Base-by-base conservation (phyloP, 2,797 vertebrate genomes). In the Chromis chromis region DNA sequence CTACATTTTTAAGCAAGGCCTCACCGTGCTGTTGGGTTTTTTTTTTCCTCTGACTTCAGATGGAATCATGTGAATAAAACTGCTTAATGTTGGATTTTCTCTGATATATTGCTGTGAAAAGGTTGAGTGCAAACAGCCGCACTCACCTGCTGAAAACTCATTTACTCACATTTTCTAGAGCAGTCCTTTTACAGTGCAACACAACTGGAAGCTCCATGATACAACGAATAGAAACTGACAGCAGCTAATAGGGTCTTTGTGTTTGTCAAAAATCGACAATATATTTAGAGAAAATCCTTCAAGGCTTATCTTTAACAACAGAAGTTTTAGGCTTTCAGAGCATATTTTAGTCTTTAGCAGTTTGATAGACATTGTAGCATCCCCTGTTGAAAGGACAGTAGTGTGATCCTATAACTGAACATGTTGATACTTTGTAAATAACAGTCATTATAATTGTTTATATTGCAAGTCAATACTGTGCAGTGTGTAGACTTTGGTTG, bases 361-460 rank as follows among this genome's bases (percentile, higher is more conserved):
- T 93, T 93, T 89, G 86, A 84, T 94, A 94, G 92, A 88, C 85
- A 90, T 89, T 84, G 92, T 94, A 95, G 94, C 91, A 90, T 75
- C 88, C 86, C 86, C 84, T 86, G 87, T 89, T 88, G 83, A 91
- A 82, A 88, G 85, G 84, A 88, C 81, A 78, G 84, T 80, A 76
- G 81, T 86, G 87, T 93, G 78, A 89, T 76, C 81, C 80, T 86
- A 74, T 88, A 86, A 82, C 62, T 89, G 74, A 85, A 85, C 59
- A 88, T 93, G 90, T 91, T 85, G 75, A 93, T 93, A 93, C 78
- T 89, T 93, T 95, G 92, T 93, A 93, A 86, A 94, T 93, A 92
- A 78, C 74, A 81, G 88, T 91, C 84, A 87, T 92, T 85, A 90
- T 91, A 78, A 86, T 92, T 93, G 91, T 93, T 93, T 86, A 91